A percentile compares a stretch with the other conserved stretches of the same genome.
Conservation (phyloP, 2,113 vertebrate species). For the Osmerus mordax region DNA sequence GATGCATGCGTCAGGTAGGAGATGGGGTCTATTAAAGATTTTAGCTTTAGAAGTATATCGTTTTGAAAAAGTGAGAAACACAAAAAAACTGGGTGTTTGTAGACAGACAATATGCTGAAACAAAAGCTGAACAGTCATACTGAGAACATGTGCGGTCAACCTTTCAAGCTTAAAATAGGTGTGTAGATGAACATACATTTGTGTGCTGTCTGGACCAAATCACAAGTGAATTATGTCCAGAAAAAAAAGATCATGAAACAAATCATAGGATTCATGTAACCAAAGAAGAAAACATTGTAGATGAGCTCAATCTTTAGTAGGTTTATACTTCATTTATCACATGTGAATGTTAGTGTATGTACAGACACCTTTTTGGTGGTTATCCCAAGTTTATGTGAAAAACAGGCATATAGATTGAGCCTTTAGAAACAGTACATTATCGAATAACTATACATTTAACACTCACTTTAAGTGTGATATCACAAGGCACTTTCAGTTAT, state of each 20-base stretch:
- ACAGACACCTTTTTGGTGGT: conserved; percentile 27
- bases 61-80: conserved; percentile 18
- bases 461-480: conserved; percentile 8
- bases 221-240: conserved; percentile 34
- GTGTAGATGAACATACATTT: conserved; percentile 28
- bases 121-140: conserved; percentile 9
- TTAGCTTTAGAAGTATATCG: conserved; percentile 35
- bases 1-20: conserved; percentile 55
- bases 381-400: not conserved
- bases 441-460: not conserved
- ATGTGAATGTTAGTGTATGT: conserved; percentile 39
- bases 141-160: conserved; percentile 23
- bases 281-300: conserved; percentile 47
- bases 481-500: conserved; percentile 23
- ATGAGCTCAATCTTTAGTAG: conserved; percentile 31
- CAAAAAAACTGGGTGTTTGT: conserved; percentile 9
- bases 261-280: conserved; percentile 45
- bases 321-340: conserved; percentile 38
- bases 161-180: conserved; percentile 25
- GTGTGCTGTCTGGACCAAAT: conserved; percentile 42
- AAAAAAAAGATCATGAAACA: conserved; percentile 20
- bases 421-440: not conserved
- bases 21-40: conserved; percentile 33
- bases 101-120: conserved; percentile 14
- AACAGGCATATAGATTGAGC: not conserved